phyloP scores from a whole-genome alignment of 35 echinoderm and acorn worm species.

The Strongylocentrotus purpuratus region DNA sequence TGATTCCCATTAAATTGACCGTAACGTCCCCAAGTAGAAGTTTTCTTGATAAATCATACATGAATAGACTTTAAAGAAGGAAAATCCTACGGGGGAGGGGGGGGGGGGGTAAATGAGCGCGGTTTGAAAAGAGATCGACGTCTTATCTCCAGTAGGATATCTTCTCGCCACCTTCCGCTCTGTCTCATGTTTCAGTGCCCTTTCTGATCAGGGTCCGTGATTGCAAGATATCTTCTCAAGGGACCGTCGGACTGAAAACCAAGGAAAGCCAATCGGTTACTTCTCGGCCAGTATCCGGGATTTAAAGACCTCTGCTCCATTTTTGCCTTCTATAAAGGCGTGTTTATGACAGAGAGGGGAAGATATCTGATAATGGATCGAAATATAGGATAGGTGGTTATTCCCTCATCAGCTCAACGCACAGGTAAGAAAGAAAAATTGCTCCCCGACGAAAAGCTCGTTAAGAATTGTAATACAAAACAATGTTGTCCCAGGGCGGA shows the following conservation, averaged over 20 bases:
- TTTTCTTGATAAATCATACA: too few species aligned
- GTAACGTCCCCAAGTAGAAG: too few species aligned
- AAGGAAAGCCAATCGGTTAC: background rate
- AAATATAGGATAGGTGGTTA: background rate
- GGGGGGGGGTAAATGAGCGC: background rate
- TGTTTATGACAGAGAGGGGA: background rate
- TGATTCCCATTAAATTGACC: too few species aligned
- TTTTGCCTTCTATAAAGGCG: background rate
- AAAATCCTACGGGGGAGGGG: too few species aligned
- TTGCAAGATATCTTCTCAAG: background rate
- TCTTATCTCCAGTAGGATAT: background rate
- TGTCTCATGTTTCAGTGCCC: background rate
- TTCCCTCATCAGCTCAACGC: background rate
- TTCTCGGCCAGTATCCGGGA: background rate
- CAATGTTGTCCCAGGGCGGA: background rate
- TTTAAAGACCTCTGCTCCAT: background rate
- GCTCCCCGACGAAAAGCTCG: background rate
- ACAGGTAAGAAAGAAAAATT: background rate
- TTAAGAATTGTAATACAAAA: background rate
- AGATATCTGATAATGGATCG: slow-evolving; percentile 3
- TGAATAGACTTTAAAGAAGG: too few species aligned
- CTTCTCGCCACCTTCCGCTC: background rate
- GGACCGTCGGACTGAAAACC: background rate
- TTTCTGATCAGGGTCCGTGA: background rate
- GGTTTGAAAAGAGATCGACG: background rate